Conservation (phyloP, 2,797 vertebrate species). For the Ctenochaetus hawaiiensis region DNA sequence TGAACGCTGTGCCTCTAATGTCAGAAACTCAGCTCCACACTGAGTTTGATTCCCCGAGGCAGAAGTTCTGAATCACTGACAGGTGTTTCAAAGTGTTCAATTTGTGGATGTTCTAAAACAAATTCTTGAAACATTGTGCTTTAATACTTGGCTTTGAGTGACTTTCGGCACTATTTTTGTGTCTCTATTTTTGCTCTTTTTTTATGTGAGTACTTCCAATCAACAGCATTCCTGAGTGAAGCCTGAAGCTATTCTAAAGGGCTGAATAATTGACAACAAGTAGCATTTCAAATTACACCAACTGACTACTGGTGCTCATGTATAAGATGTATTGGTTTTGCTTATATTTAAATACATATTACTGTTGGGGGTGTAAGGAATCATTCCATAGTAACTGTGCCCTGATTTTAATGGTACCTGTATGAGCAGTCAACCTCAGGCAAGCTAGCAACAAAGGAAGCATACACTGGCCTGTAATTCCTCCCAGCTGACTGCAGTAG, state of each 20-base stretch:
- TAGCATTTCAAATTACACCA: constrained; percentile 47
- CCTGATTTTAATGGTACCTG: constrained; percentile 51
- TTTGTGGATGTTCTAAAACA: constrained; percentile 80
- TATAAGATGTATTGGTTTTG: constrained; percentile 13
- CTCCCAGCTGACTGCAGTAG: constrained; percentile 44
- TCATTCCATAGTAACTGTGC: constrained; percentile 31
- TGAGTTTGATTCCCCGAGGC: constrained; percentile 79
- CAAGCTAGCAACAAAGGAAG: constrained; percentile 40
- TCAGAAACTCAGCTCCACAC: constrained; percentile 66
- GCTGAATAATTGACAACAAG: constrained; percentile 46
- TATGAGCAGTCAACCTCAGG: constrained; percentile 57
- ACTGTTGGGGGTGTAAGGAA: constrained; percentile 16
- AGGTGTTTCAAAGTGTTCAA: constrained; percentile 81
- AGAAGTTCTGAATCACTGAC: constrained; percentile 74
- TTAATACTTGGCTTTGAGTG: constrained; percentile 68
- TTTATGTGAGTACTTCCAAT: constrained; percentile 59
- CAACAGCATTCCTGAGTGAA: constrained; percentile 50
- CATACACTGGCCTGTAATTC: constrained; percentile 10
- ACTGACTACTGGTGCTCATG: constrained; percentile 18
- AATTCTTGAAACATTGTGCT: constrained; percentile 72
- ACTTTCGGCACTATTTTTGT: constrained; percentile 71
- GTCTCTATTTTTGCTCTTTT: constrained; percentile 65
- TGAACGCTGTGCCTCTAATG: constrained; percentile 67
- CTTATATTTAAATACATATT: constrained; percentile 34
- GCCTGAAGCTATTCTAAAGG: constrained; percentile 47